Percentiles rank a stretch among this genome's conserved stretches.
Evolutionary conservation across 2,113 vertebrate species (phyloP).

Genomic region (Lampris megalopsis): DNA sequence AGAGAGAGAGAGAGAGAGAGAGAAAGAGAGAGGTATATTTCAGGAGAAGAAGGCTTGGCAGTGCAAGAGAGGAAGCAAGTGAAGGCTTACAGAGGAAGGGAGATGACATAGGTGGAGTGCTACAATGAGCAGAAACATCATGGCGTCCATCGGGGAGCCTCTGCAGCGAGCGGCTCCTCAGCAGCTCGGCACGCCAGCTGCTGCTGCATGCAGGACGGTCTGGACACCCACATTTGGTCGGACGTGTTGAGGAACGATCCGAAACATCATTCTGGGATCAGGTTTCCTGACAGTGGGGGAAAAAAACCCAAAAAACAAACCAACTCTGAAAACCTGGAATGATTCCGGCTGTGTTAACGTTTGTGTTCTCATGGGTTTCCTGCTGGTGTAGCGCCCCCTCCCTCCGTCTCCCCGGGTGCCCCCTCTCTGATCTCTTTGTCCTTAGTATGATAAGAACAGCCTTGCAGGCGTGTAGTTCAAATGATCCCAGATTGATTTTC

Average conservation of each 20-base stretch:
- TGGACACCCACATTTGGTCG: constrained; percentile 88
- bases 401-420: not conserved
- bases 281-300: constrained; percentile 71
- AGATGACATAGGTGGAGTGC: no score
- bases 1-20: constrained; percentile 11
- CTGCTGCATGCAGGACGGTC: constrained; percentile 86
- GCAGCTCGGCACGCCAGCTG: no score
- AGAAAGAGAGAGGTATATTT: not conserved
- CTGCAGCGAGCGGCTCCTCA: no score
- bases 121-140: no score
- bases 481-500: constrained; percentile 56
- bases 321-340: constrained; percentile 24
- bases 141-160: no score
- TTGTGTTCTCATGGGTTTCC: constrained; percentile 17
- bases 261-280: constrained; percentile 82
- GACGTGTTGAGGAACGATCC: constrained; percentile 92
- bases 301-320: not conserved
- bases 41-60: no score
- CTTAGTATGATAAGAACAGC: constrained; percentile 20
- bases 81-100: no score
- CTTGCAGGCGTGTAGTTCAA: constrained; percentile 32
- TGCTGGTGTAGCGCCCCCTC: no score
- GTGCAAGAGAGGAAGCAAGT: no score
- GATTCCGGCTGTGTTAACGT: no score
- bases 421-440: constrained; percentile 4